Conservation (phyloP, 2,888 invertebrate genomes). For the Atethmia centrago region DNA sequence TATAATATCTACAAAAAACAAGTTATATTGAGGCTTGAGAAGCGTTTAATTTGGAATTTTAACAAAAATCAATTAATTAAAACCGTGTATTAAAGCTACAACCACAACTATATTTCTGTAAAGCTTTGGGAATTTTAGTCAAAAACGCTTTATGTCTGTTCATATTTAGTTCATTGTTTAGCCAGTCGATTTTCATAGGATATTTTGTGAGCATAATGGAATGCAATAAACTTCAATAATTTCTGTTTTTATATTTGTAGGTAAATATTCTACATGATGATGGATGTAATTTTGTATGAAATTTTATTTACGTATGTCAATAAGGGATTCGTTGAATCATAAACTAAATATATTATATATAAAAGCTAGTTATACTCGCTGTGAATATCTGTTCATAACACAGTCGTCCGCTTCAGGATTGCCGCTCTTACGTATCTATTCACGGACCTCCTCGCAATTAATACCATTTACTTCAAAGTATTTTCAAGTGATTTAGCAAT, state of each 20-base stretch:
- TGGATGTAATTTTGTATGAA: slow-evolving; percentile 62
- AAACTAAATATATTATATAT: slow-evolving; percentile 44
- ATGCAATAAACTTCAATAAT: slow-evolving; percentile 57
- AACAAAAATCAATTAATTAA: slow-evolving; percentile 35
- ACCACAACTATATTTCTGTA: slow-evolving; percentile 22
- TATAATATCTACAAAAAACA: slow-evolving; percentile 48
- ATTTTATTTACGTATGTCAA: slow-evolving; percentile 61
- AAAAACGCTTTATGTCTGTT: slow-evolving; percentile 34
- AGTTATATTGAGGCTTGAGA: slow-evolving; percentile 48
- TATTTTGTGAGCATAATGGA: slow-evolving; percentile 59
- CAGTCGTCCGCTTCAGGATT: slow-evolving; percentile 16
- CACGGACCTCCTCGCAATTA: slow-evolving; percentile 24
- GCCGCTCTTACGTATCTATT: slow-evolving; percentile 8
- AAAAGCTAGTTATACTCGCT: slow-evolving; percentile 33
- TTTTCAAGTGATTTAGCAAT: slow-evolving; percentile 31
- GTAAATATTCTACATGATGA: slow-evolving; percentile 58
- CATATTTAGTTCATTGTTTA: slow-evolving; percentile 38
- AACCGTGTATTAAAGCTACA: slow-evolving; percentile 26
- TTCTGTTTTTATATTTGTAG: slow-evolving; percentile 63
- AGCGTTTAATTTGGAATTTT: slow-evolving; percentile 44
- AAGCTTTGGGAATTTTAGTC: slow-evolving; percentile 50
- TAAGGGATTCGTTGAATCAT: slow-evolving; percentile 56
- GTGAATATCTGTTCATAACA: slow-evolving; percentile 42
- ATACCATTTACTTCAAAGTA: slow-evolving; percentile 39
- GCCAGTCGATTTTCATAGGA: slow-evolving; percentile 51